Evolutionary conservation across 2,113 vertebrate genomes (phyloP).

Genomic region (Archocentrus centrarchus): DNA sequence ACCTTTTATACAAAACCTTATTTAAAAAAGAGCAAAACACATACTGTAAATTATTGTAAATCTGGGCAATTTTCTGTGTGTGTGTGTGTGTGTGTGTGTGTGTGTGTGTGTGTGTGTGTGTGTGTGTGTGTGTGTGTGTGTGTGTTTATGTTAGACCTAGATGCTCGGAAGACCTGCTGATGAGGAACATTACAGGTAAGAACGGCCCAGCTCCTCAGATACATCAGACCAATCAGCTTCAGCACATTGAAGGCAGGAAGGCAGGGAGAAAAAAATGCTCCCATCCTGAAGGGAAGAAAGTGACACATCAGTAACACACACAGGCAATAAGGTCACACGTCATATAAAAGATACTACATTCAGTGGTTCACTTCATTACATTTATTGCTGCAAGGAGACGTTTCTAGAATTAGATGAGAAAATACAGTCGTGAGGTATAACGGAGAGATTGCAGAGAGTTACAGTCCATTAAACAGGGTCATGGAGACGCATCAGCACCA

Average conservation of each 20-base stretch:
- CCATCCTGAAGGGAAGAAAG: conserved; percentile 87
- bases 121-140: conserved; percentile 1
- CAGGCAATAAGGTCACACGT: conserved; percentile 2
- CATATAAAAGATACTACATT: conserved; percentile 45
- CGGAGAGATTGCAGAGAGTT: conserved; percentile 14
- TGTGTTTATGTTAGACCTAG: conserved; percentile 84
- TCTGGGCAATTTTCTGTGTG: too few relatives aligned
- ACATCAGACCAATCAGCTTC: conserved; percentile 97
- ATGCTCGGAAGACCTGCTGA: conserved; percentile 97
- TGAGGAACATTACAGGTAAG: conserved; percentile 97
- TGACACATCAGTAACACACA: neutral
- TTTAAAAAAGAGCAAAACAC: too few relatives aligned
- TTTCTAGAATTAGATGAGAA: conserved; percentile 57
- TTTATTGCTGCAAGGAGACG: conserved; percentile 47
- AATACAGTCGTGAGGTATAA: conserved; percentile 39
- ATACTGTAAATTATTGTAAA: too few relatives aligned
- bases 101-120: neutral
- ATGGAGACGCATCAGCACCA: conserved; percentile 26
- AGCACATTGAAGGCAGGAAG: conserved; percentile 97
- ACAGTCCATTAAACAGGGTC: conserved; percentile 35
- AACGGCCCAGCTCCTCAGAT: conserved; percentile 97
- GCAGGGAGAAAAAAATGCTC: conserved; percentile 97
- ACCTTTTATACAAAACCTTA: too few relatives aligned
- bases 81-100: neutral
- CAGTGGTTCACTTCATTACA: conserved; percentile 48